A percentile compares a stretch with the other conserved stretches of the same genome.
Evolutionary conservation across 2,797 vertebrate species (phyloP).

Genomic region (Bucorvus abyssinicus): DNA sequence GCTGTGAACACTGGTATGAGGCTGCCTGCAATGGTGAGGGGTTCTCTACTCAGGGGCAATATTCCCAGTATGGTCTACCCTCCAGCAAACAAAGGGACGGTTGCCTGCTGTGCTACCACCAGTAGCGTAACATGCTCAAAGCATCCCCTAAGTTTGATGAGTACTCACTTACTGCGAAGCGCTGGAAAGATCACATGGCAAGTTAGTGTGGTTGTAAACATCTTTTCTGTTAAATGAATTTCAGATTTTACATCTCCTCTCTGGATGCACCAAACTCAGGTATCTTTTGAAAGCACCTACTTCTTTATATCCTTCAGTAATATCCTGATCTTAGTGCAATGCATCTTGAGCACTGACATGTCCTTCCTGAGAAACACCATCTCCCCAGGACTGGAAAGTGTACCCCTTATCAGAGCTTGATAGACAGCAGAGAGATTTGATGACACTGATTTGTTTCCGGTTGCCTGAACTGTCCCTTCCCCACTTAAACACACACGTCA

Average conservation of each 20-base stretch:
- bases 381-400: background rate
- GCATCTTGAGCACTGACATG: background rate
- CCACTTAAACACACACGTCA: background rate
- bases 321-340: background rate
- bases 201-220: background rate
- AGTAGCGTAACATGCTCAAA: background rate
- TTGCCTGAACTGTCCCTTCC: background rate
- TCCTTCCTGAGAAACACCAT: background rate
- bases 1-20: background rate
- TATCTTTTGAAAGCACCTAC: background rate
- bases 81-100: background rate
- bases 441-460: background rate
- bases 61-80: background rate
- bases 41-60: background rate
- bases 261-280: background rate
- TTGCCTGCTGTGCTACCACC: background rate
- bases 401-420: background rate
- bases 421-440: background rate
- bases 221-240: background rate
- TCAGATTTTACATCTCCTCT: background rate
- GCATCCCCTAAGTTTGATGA: rapidly evolving
- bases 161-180: background rate
- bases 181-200: background rate
- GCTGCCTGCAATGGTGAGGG: background rate
- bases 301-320: background rate